Evolutionary conservation across 2,113 vertebrate species (phyloP).

Genomic region (Melospiza georgiana): DNA sequence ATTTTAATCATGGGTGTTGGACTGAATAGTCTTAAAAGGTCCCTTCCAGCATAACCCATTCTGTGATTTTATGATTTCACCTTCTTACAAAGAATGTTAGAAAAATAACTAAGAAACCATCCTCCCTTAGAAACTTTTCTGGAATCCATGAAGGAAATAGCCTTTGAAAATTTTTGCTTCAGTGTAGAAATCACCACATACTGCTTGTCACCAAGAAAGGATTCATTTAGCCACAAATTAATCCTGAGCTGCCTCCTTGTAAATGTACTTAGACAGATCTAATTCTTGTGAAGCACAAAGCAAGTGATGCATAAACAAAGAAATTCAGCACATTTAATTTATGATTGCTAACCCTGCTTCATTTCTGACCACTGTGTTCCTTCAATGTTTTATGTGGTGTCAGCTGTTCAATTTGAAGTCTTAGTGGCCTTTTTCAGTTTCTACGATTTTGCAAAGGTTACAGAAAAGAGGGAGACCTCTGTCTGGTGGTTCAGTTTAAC

Average conservation of each 20-base stretch:
- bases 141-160: background rate
- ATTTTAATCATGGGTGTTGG: background rate
- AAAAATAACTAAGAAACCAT: background rate
- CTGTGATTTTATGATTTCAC: background rate
- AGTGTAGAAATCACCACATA: background rate
- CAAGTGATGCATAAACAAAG: conserved; percentile 5
- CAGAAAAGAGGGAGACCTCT: background rate
- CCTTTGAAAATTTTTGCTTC: background rate
- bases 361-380: background rate
- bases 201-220: background rate
- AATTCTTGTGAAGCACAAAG: background rate
- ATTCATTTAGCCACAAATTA: conserved; percentile 36
- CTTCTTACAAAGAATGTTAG: background rate
- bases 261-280: conserved; percentile 1
- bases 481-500: background rate
- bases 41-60: background rate
- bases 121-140: background rate
- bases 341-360: background rate
- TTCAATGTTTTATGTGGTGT: background rate
- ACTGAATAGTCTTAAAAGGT: background rate
- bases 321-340: background rate
- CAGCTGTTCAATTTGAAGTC: background rate
- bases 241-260: background rate
- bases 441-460: background rate
- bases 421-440: background rate